phyloP scores from a whole-genome alignment of 2,888 invertebrate species.

The Rutpela maculata region DNA sequence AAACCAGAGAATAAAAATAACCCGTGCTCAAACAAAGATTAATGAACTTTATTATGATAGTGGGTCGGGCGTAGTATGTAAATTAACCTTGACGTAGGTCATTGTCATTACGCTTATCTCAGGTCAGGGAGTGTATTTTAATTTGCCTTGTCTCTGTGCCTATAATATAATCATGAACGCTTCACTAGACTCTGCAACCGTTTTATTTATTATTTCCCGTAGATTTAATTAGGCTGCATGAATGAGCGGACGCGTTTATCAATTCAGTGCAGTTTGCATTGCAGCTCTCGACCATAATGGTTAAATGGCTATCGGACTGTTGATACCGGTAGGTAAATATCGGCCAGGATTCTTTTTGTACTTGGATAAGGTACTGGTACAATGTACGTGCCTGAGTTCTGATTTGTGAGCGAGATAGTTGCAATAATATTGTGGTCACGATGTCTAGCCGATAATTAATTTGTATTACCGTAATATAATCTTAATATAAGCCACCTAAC shows the following conservation, averaged over 20 bases:
- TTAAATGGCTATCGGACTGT: background rate
- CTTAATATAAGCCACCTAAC: background rate
- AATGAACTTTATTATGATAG: constrained; percentile 20
- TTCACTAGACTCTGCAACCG: background rate
- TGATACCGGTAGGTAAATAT: background rate
- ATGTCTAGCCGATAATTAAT: background rate
- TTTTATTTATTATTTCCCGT: constrained; percentile 1
- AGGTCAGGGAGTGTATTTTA: constrained; percentile 26
- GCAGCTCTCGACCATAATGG: background rate
- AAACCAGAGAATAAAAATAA: background rate
- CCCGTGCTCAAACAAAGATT: background rate
- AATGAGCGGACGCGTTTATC: constrained; percentile 7
- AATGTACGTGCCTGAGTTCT: background rate
- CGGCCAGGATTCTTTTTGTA: background rate
- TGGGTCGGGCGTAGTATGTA: constrained; percentile 30
- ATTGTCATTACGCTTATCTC: constrained; percentile 44
- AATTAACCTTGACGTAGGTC: constrained; percentile 50
- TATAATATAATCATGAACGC: constrained; percentile 5
- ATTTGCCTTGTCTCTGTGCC: constrained; percentile 15
- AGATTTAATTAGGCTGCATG: constrained; percentile 3
- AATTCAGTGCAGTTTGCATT: constrained; percentile 14
- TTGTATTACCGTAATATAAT: background rate
- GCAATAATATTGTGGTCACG: background rate
- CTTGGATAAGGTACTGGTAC: background rate
- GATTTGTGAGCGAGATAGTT: background rate